These are phyloP conservation scores for Electrophaes corylata DNA, from an alignment of 2,888 invertebrate species.

Conservation along the genomic window DNA sequence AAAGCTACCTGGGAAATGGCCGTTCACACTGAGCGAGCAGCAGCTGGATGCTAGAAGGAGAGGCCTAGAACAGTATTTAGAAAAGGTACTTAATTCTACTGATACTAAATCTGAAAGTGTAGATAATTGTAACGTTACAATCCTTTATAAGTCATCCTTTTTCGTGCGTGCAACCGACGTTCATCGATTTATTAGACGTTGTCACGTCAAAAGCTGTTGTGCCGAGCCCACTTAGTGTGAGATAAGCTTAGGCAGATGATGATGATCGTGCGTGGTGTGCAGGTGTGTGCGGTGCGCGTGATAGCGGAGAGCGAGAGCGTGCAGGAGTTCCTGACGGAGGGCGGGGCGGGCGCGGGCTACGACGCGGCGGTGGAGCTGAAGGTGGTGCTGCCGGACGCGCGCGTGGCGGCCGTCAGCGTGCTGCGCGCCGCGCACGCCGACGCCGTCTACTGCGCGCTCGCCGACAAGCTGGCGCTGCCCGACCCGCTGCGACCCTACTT, in stretches of 20 bases:
- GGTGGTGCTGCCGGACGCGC: conserved; percentile 94
- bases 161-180: too few species aligned
- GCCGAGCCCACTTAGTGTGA: too few species aligned
- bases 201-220: too few species aligned
- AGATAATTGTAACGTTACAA: too few species aligned
- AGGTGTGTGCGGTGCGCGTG: conserved; percentile 97
- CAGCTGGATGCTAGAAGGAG: conserved; percentile 97
- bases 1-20: conserved; percentile 99
- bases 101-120: too few species aligned
- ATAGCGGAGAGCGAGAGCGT: conserved; percentile 98
- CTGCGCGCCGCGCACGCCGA: conserved; percentile 95
- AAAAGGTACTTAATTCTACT: conserved; percentile 87
- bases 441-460: conserved; percentile 94
- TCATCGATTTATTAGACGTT: too few species aligned
- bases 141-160: too few species aligned
- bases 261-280: conserved; percentile 6
- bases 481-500: conserved; percentile 94
- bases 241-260: too few species aligned
- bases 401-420: conserved; percentile 94
- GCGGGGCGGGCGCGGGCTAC: conserved; percentile 92
- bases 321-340: conserved; percentile 98
- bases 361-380: conserved; percentile 91
- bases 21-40: conserved; percentile 98
- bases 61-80: conserved; percentile 98
- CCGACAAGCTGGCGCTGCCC: conserved; percentile 92